These are phyloP conservation scores for Mohoua ochrocephala DNA, from an alignment of 2,113 vertebrate species.

Conservation along the genomic window DNA sequence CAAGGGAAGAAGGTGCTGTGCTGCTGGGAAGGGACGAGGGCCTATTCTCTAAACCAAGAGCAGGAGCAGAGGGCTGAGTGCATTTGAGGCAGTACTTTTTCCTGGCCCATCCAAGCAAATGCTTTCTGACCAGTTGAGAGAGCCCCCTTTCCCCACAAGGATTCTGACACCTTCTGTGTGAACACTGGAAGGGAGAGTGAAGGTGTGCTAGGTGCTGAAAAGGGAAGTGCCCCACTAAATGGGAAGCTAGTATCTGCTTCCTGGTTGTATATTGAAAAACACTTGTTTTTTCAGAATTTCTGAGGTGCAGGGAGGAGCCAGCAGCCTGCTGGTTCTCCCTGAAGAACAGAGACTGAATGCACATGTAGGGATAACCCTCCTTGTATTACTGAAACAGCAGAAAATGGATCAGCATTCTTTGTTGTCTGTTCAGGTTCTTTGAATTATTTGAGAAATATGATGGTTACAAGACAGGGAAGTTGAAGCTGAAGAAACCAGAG, in stretches of 20 bases:
- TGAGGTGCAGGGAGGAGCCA: neutral
- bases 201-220: neutral
- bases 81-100: neutral
- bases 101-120: neutral
- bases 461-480: slow-evolving; percentile 94
- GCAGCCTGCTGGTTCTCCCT: neutral
- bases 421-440: slow-evolving; percentile 84
- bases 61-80: neutral
- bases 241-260: neutral
- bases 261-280: neutral
- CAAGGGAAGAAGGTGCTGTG: neutral
- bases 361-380: neutral
- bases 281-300: neutral
- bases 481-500: slow-evolving; percentile 96
- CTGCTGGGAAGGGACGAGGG: neutral
- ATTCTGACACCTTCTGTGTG: neutral
- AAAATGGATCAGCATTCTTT: neutral
- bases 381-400: neutral
- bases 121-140: neutral
- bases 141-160: neutral
- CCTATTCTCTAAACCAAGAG: neutral
- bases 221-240: neutral
- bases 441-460: slow-evolving; percentile 94
- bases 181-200: neutral
- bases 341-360: neutral